A percentile compares a stretch with the other conserved stretches of the same genome.
phyloP scores from a whole-genome alignment of 2,888 invertebrate species.

The Dysmachus trigonus region DNA sequence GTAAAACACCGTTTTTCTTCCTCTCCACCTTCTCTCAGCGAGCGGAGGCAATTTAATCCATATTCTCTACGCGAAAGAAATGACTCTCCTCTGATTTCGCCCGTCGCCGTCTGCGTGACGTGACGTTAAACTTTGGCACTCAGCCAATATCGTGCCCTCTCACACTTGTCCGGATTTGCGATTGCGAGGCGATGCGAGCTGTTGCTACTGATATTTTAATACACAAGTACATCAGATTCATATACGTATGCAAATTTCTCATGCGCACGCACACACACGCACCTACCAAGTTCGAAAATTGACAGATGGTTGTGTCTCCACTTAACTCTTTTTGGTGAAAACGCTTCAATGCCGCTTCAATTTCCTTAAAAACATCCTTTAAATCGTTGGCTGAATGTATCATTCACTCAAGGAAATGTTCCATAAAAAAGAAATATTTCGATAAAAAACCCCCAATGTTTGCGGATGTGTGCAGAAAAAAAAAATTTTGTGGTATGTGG shows the following conservation, averaged over 20 bases:
- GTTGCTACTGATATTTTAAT: conserved; percentile 8
- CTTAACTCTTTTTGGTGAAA: neutral
- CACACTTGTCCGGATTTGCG: conserved; percentile 19
- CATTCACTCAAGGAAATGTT: neutral
- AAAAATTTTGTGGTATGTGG: too few relatives aligned
- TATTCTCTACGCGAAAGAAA: conserved; percentile 29
- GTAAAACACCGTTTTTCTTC: conserved; percentile 44
- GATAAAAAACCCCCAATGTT: neutral
- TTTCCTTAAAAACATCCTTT: neutral
- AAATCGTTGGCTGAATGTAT: neutral
- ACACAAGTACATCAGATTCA: neutral
- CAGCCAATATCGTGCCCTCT: neutral
- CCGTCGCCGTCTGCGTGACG: conserved; percentile 7
- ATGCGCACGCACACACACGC: neutral
- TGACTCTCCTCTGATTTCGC: conserved; percentile 7
- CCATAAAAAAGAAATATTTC: neutral
- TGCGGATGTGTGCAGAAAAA: conserved; percentile 27
- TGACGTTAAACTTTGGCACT: neutral
- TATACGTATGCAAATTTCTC: conserved; percentile 1
- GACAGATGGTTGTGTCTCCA: neutral
- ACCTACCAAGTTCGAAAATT: neutral
- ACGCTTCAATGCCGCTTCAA: neutral
- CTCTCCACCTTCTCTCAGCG: conserved; percentile 23
- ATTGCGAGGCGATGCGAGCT: conserved; percentile 22
- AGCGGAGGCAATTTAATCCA: conserved; percentile 2